Evolutionary conservation across 2,888 invertebrate genomes (phyloP), one percentile per base, ranked within the genome.

Genomic region (Tridacna gigas): DNA sequence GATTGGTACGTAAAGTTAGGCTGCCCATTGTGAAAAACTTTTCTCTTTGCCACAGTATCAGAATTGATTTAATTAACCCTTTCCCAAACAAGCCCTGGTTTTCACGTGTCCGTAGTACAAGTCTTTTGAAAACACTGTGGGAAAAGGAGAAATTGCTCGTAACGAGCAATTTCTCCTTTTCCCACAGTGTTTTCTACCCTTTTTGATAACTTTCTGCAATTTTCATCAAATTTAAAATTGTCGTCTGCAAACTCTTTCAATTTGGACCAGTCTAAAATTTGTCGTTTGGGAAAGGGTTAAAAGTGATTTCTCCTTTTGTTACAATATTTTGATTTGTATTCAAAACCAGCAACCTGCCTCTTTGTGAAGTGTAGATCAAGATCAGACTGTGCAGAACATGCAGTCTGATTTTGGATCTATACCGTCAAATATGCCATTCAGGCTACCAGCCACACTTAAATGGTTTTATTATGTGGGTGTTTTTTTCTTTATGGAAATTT

Each of bases 91-190:
- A n/a, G 1, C 13, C 13, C 63, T 2, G 18, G 15, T 56, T 56
- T 20, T 56, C 3, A 56, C 56, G 56, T 1, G 18, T 56, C 56
- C 1, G 56, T 1, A 56, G 11, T 20, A 63, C 3, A 63, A 13
- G 63, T 4, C 63, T 63, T 63, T 63, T 63, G 63, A 63, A 63
- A 63, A 63, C 63, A 63, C 13, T 22, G 25, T 25, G 63, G 25
- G n/a, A 63, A 63, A 63, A 25, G 63, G 13, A 63, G 25, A 63
- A 63, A 63, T 4, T 63, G 63, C 63, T 63, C 3, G 22, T n/a
- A 63, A 63, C 63, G 3, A 63, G 63, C 63, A 63, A 3, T 25
- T 63, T 20, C 25, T 63, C 63, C 63, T 63, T 63, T 63, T 63
- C 12, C n/a, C 25, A 25, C 22, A 63, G 5, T 25, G 25, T 25